These are phyloP conservation scores for Melinopterus prodromus DNA, from an alignment of 2,888 invertebrate species.

Conservation along the genomic window DNA sequence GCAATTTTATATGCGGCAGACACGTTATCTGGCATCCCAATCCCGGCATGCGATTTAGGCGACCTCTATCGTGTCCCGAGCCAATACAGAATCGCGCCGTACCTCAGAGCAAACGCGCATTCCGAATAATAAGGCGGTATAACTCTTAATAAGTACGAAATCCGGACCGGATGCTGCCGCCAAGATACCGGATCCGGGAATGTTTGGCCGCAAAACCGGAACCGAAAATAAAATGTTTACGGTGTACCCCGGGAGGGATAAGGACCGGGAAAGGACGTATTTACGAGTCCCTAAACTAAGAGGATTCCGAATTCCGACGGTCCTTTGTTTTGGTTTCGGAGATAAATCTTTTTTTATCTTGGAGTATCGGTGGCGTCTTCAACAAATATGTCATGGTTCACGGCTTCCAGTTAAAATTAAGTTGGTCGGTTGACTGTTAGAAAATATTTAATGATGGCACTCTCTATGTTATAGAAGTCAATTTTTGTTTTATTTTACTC, in stretches of 20 bases:
- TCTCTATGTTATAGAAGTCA: too few relatives aligned
- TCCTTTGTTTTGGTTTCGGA: background rate
- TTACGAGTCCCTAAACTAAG: slow-evolving; percentile 4
- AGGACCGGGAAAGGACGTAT: slow-evolving; percentile 4
- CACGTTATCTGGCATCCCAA: background rate
- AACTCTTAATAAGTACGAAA: background rate
- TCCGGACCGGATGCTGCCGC: background rate
- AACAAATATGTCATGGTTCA: background rate
- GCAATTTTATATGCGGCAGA: background rate
- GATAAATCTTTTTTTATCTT: background rate
- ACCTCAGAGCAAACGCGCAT: background rate
- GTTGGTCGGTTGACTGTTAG: too few relatives aligned
- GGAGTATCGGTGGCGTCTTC: background rate
- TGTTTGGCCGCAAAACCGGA: background rate
- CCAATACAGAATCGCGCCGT: background rate
- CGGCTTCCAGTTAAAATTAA: too few relatives aligned
- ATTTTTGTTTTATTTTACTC: too few relatives aligned
- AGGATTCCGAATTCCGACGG: background rate
- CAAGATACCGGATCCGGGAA: slow-evolving; percentile 4
- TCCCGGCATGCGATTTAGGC: background rate
- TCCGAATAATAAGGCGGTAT: slow-evolving; percentile 4
- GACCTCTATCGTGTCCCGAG: background rate
- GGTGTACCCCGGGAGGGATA: slow-evolving; percentile 4
- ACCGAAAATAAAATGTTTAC: background rate
- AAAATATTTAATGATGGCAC: too few relatives aligned